Base-by-base conservation (phyloP, 2,888 invertebrate genomes). In the Lacanobia wlatinum region DNA sequence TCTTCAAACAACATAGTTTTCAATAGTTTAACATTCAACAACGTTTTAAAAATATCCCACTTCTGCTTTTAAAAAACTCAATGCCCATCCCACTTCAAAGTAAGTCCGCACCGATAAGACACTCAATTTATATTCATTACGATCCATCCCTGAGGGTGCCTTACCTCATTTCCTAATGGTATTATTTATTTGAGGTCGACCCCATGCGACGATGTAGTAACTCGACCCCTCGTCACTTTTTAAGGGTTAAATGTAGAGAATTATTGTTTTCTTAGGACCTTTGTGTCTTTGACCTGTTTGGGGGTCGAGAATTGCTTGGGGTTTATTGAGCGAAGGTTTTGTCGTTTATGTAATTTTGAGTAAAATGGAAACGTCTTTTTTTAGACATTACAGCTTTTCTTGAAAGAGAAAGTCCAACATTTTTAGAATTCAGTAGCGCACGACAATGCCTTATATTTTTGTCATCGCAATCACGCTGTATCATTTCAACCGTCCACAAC, bases 111-210 rank as follows among this genome's bases (percentile, higher is more conserved):
- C 34, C 56, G 83, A 70, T 78, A 82, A 73, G 83, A 73, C 80
- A 69, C 65, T 68, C 83, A 82, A 85, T 85, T 85, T 85, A 85
- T 85, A 84, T 85, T 85, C 84, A 85, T 85, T 86, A 82, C 65
- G 28, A 46, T 48, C 56, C 34, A 43, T 50, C 70, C 78, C 86
- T 61, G n/a, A 59, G 78, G 86, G 84, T 70, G 66, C 72, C 59
- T 76, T 85, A 64, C 78, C 82, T 85, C 79, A 85, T 85, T 83
- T 82, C 81, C 73, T 85, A 85, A 84, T 85, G 81, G 79, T 62
- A 77, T 79, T 85, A 81, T 84, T 85, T 85, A 75, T 78, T 83
- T 72, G 67, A 73, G 83, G 74, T 56, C 74, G 68, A 68, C 59
- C 70, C 85, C 59, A 72, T 73, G 62, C 56, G 73, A 71, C 62